Evolutionary conservation across 2,888 invertebrate species (phyloP), one percentile per base, ranked within the genome.

Genomic region (Urechis unicinctus): DNA sequence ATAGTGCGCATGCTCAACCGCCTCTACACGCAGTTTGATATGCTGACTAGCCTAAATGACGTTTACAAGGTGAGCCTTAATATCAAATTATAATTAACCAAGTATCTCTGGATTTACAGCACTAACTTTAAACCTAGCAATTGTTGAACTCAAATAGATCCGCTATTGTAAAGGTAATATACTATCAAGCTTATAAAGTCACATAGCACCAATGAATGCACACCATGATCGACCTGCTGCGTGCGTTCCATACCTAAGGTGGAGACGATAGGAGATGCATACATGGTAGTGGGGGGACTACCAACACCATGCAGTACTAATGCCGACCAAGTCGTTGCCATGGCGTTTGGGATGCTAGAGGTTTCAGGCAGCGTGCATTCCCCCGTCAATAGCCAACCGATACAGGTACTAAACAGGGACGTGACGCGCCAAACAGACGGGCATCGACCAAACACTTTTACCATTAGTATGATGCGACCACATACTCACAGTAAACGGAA

Each of bases 1-100:
- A 64, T 69, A 29, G 63, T 69, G 13, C 60, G 66, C 13, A 53
- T 69, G 42, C 63, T 70, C 43, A 70, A 70, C 53, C 55, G 48
- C 24, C 60, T 63, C 26, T 62, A 62, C 56, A 63, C 60, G 9
- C 56, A 63, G 49, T 60, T 63, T 31, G 63, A 63, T 26, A 50
- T 59, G 21, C 56, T 63, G 36, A 62, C 55, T 46, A 57, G 44
- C 24, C 25, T 59, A 21, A 53, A 61, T 42, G 50, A 53, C 22
- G 60, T 63, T 21, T 61, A 59, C 48, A 63, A 62, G 59, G 62
- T 60, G 25, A 28, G 48, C 1, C 5, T 28, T n/a, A 28, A 22
- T n/a, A 6, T 17, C 17, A 21, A 9, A 30, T 53, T 26, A 25
- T 51, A 28, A 28, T 36, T 36, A 13, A 17, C 36, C 26, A 13